Evolutionary conservation across 2,797 vertebrate species (phyloP), one percentile per base, ranked within the genome.

Genomic region (Phoeniculus purpureus): DNA sequence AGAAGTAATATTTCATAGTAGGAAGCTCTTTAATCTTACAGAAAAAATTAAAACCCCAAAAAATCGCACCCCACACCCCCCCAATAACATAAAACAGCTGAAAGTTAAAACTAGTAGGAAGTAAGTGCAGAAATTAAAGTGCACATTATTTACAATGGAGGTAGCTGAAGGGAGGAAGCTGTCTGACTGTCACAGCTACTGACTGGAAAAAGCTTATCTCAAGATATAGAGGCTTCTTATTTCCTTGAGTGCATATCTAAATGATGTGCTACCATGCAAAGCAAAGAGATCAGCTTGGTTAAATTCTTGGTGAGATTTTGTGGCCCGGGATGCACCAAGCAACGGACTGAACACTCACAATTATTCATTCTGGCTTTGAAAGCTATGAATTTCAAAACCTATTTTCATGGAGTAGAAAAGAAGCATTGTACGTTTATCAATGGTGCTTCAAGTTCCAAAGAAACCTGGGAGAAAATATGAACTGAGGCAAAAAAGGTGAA

Each of bases 331-430:
- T 88, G 50, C 81, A 84, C 47, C 51, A 76, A 76, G 65, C 25
- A 83, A 40, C 43, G 79, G 74, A 54, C 12, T 74, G 71, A 84
- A 90, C 47, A 25, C 37, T 85, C 11, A 4, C 8, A 1, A 50
- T 87, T 90, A 80, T 68, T 90, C 87, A 85, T 85, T 90, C 75
- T 91, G 85, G 51, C 58, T 81, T 85, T 68, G 51, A 92, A 90
- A 84, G 1, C 1, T 65, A 40, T 84, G 72, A 88, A 67, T 94
- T 93, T 93, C 58, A 86, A 58, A 90, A 64, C 9, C 4, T 77
- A 50, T 26, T 94, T 93, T 76, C 3, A 8, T 61, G 59, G 21
- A 19, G 37, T 54, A 72, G 61, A 65, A 84, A 89, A 68, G 81
- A 59, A 85, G 10, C 26, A 31, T 51, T 86, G 77, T 79, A 61